Evolutionary conservation across 2,113 vertebrate species (phyloP).

Genomic region (Neolamprologus modestus): DNA sequence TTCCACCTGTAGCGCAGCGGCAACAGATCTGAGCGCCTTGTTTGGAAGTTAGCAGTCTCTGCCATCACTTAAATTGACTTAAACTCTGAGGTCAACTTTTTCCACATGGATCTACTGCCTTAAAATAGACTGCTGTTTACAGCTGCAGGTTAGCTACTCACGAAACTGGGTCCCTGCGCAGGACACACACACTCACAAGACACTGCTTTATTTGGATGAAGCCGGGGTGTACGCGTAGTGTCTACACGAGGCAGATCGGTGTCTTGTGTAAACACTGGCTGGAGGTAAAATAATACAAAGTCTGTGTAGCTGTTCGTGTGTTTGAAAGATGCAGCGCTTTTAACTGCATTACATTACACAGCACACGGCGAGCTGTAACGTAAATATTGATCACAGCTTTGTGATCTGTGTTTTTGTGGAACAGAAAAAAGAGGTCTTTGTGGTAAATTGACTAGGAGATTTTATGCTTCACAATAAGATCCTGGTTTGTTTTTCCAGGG

Average conservation of each 20-base stretch:
- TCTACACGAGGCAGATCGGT: neutral
- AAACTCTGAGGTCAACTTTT: conserved; percentile 56
- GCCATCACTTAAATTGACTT: conserved; percentile 23
- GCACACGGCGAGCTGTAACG: neutral
- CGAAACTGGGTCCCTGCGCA: neutral
- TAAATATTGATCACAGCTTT: neutral
- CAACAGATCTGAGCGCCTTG: conserved; percentile 43
- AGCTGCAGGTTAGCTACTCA: conserved; percentile 46
- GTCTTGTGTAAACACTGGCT: conserved; percentile 41
- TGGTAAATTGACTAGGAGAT: neutral
- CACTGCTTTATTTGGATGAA: conserved; percentile 43
- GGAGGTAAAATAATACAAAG: conserved; percentile 8
- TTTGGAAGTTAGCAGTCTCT: conserved; percentile 59
- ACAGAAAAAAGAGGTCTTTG: neutral
- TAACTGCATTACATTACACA: neutral
- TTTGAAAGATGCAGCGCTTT: neutral
- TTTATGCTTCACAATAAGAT: neutral
- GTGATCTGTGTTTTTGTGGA: neutral
- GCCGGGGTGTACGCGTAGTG: neutral
- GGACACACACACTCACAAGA: conserved; percentile 7
- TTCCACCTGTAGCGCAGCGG: neutral
- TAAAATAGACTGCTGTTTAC: conserved; percentile 68
- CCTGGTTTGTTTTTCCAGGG: conserved; percentile 68
- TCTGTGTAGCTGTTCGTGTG: neutral
- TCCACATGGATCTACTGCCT: conserved; percentile 47